A percentile compares a stretch with the other conserved stretches of the same genome.
Evolutionary conservation across 2,888 invertebrate species (phyloP).

Genomic region (Apantesis nais): DNA sequence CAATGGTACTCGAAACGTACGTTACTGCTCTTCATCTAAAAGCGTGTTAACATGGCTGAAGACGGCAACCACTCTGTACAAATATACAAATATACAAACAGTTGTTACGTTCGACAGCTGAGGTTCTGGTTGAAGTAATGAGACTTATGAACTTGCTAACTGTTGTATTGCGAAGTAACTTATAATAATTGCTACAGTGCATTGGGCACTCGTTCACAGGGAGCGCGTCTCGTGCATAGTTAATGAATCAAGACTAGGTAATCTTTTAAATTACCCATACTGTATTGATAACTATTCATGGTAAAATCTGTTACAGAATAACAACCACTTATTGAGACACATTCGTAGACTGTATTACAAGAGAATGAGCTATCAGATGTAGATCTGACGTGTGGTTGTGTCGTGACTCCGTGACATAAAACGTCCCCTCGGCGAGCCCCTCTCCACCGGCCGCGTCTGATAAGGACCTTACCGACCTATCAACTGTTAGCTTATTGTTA

Average conservation of each 20-base stretch:
- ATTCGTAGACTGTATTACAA: not conserved
- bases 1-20: not conserved
- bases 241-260: not conserved
- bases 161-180: too few relatives aligned
- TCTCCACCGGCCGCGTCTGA: not conserved
- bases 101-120: too few relatives aligned
- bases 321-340: not conserved
- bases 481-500: not conserved
- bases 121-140: too few relatives aligned
- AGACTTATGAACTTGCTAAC: too few relatives aligned
- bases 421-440: not conserved
- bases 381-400: not conserved
- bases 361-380: not conserved
- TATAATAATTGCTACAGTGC: too few relatives aligned
- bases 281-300: not conserved
- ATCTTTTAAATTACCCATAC: not conserved
- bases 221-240: too few relatives aligned
- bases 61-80: not conserved
- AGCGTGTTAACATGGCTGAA: not conserved
- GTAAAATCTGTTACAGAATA: not conserved
- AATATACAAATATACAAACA: too few relatives aligned
- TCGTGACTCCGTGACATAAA: conserved; percentile 7
- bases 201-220: too few relatives aligned
- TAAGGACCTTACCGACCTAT: not conserved
- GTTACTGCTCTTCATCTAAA: not conserved